Conservation (phyloP, 2,113 vertebrate genomes). For the Ariopsis seemanni region DNA sequence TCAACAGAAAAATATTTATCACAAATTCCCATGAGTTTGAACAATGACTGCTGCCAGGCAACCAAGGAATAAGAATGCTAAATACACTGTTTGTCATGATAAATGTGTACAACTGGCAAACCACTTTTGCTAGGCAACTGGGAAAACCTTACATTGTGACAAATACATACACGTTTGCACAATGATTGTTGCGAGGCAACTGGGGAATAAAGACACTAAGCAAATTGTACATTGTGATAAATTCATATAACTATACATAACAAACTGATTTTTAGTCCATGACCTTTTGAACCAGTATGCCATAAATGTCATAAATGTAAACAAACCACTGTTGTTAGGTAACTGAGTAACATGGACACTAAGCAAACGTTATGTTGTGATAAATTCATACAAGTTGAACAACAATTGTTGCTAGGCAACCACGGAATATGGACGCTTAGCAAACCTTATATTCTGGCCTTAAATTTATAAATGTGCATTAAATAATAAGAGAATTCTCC, state of each 20-base stretch:
- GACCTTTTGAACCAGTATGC: neutral
- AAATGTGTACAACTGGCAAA: neutral
- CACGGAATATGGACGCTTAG: neutral
- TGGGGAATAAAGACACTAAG: neutral
- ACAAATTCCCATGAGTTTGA: neutral
- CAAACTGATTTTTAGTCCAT: neutral
- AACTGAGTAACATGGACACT: neutral
- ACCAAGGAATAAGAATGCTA: neutral
- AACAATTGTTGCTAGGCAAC: neutral
- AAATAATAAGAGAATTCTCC: neutral
- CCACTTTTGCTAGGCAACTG: neutral
- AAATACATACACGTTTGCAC: neutral
- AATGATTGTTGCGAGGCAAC: neutral
- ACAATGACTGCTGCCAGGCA: neutral
- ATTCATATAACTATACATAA: neutral
- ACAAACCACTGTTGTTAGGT: neutral
- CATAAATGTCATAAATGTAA: neutral
- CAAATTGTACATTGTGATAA: neutral
- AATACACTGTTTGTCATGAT: neutral
- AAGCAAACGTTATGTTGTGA: neutral
- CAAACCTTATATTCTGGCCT: neutral
- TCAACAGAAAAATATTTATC: neutral
- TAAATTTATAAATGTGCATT: neutral
- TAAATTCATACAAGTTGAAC: neutral
- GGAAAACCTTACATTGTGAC: neutral